These are phyloP conservation scores for Hydractinia symbiolongicarpus DNA, from an alignment of 30 jellyfish, hydroid and myxozoan genomes.

Conservation along the genomic window DNA sequence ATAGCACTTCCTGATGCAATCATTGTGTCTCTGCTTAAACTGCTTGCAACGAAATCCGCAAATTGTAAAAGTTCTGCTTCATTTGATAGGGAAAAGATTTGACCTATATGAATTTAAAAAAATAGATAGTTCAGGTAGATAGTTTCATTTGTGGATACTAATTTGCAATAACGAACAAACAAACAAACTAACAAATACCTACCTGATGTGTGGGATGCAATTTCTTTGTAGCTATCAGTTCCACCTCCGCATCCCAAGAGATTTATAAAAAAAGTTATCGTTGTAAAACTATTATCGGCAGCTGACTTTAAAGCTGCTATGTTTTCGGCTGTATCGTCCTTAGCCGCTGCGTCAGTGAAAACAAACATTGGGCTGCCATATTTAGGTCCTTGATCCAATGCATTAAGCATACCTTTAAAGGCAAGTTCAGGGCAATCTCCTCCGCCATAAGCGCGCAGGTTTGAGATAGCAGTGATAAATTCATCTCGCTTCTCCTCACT, in stretches of 20 bases:
- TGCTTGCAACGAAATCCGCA: constrained; percentile 40
- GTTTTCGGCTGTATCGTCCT: constrained; percentile 55
- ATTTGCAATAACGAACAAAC: no score
- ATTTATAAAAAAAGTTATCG: constrained; percentile 63
- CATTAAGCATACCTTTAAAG: constrained; percentile 77
- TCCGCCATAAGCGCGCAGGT: constrained; percentile 55
- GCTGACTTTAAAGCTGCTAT: constrained; percentile 37
- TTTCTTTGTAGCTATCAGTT: constrained; percentile 50
- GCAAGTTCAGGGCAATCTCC: constrained; percentile 78
- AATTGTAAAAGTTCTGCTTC: constrained; percentile 42
- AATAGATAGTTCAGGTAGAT: no score
- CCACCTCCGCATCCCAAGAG: constrained; percentile 60
- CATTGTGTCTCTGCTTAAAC: constrained; percentile 41
- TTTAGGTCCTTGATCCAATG: constrained; percentile 51
- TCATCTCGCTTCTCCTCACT: constrained; percentile 41
- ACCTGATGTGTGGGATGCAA: constrained; percentile 73
- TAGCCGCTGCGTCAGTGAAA: constrained; percentile 91
- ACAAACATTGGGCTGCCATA: constrained; percentile 84
- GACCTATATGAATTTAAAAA: constrained; percentile 14
- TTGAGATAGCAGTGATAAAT: constrained; percentile 41
- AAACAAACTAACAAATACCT: neutral
- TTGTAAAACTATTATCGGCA: constrained; percentile 33
- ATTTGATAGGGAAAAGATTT: constrained; percentile 46
- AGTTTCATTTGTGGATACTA: no score
- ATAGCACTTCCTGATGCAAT: constrained; percentile 54